Evolutionary conservation across 2,797 vertebrate species (phyloP).

Genomic region (Rhincodon typus): DNA sequence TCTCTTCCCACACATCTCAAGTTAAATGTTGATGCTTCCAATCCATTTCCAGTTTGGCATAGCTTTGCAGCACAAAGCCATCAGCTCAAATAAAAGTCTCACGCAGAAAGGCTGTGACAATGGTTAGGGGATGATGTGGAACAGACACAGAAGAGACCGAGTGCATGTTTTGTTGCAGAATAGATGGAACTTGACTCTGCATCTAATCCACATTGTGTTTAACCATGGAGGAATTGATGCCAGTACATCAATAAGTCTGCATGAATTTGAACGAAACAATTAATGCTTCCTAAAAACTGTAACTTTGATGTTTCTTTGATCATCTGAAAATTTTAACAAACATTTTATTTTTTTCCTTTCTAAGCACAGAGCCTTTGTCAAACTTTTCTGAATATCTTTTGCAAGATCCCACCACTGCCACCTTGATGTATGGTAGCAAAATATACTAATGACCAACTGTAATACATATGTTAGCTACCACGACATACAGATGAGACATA

Average conservation of each 20-base stretch:
- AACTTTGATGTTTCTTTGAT: background rate
- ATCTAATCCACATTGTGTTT: background rate
- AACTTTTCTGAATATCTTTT: background rate
- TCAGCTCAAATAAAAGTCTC: background rate
- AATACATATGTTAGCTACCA: too few species aligned
- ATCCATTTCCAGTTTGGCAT: background rate
- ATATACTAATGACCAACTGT: too few species aligned
- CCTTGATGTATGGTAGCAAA: too few species aligned
- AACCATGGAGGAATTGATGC: background rate
- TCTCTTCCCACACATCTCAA: background rate
- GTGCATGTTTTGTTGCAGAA: background rate
- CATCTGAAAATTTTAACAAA: background rate
- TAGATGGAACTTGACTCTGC: background rate
- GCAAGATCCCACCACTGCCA: too few species aligned
- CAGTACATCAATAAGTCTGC: background rate
- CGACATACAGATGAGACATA: too few species aligned
- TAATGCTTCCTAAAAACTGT: background rate
- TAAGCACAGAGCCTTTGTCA: background rate
- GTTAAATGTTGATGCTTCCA: background rate
- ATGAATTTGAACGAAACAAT: background rate
- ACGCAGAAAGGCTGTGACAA: background rate
- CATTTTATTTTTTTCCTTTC: background rate
- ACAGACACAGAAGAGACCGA: background rate
- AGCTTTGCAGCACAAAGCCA: background rate
- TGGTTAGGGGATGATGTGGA: background rate